A percentile compares a stretch with the other conserved stretches of the same genome.
phyloP scores from a whole-genome alignment of 2,113 vertebrate species.

The Pluvialis apricaria region DNA sequence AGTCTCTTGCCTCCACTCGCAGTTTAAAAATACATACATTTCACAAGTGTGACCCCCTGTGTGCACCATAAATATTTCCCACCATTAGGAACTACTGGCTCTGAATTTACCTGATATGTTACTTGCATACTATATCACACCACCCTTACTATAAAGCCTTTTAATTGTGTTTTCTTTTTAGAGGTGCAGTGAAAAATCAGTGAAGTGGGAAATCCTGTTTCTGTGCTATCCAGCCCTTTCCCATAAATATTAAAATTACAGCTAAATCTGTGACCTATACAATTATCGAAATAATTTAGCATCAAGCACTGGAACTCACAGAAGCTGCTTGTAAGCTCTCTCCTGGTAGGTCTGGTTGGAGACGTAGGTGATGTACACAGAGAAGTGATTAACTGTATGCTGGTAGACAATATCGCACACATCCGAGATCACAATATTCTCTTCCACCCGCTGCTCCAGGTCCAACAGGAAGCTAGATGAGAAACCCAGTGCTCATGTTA shows the following conservation, averaged over 20 bases:
- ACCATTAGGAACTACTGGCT: background rate
- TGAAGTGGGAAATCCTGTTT: background rate
- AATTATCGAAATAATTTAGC: background rate
- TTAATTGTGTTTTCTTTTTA: background rate
- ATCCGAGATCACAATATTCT: slow-evolving; percentile 89
- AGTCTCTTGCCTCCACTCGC: background rate
- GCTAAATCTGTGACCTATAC: background rate
- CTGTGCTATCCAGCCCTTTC: background rate
- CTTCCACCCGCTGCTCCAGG: slow-evolving; percentile 91
- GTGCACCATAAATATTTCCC: background rate
- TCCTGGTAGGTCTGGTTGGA: slow-evolving; percentile 98
- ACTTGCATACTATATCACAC: background rate
- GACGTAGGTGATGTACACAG: slow-evolving; percentile 91
- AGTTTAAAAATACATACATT: background rate
- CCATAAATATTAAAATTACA: background rate
- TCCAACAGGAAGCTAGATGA: slow-evolving; percentile 87
- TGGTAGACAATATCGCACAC: slow-evolving; percentile 92
- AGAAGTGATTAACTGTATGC: slow-evolving; percentile 85
- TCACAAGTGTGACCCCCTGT: background rate
- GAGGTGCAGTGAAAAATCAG: background rate
- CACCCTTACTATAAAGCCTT: background rate
- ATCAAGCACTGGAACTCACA: slow-evolving; percentile 77
- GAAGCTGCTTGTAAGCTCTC: slow-evolving; percentile 89
- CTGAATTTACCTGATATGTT: background rate
- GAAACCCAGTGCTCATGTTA: slow-evolving; percentile 12